phyloP scores from a whole-genome alignment of 2,888 invertebrate genomes.

The Limenitis arthemis region DNA sequence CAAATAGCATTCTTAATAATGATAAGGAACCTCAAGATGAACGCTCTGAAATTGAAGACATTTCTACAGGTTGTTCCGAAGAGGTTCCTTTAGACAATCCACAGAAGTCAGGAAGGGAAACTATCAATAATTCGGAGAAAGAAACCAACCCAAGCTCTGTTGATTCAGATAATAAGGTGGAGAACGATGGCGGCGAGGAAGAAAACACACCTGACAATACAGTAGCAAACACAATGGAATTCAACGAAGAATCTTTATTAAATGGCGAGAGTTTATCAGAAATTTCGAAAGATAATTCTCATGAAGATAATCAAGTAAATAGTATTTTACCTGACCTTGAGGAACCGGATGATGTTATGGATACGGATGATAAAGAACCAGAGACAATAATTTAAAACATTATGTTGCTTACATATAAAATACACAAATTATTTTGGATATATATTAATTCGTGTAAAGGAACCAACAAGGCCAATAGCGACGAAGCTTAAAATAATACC shows the following conservation, averaged over 20 bases:
- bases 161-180: too few species aligned
- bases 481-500: too few species aligned
- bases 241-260: conserved; percentile 4
- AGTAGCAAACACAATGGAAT: conserved; percentile 1
- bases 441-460: too few species aligned
- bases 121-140: too few species aligned
- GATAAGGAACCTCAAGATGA: neutral
- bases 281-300: neutral
- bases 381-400: conserved; percentile 21
- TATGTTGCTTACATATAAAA: neutral
- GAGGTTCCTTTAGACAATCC: too few species aligned
- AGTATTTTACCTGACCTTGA: conserved; percentile 4
- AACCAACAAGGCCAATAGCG: too few species aligned
- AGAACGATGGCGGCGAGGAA: too few species aligned
- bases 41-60: conserved; percentile 4
- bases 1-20: neutral
- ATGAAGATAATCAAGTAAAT: conserved; percentile 1
- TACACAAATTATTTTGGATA: too few species aligned
- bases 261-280: conserved; percentile 9
- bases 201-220: conserved; percentile 1
- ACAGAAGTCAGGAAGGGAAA: too few species aligned
- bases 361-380: conserved; percentile 16
- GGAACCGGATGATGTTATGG: neutral
- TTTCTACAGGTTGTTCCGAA: neutral
- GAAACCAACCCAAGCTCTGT: too few species aligned